These are phyloP conservation scores for Stenolophus ochropezus DNA, from an alignment of 2,888 invertebrate genomes.

Conservation along the genomic window DNA sequence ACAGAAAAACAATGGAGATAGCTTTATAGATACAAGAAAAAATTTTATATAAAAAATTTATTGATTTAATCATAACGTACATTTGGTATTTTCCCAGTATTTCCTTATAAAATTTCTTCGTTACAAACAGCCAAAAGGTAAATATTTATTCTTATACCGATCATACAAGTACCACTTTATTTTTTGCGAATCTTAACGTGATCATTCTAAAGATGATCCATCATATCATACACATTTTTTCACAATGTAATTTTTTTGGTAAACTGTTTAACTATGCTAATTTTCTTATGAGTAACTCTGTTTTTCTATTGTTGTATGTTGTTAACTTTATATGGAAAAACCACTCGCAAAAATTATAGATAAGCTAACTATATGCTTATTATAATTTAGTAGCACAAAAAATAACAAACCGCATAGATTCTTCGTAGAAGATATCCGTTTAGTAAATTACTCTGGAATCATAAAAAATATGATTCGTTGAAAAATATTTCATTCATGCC, in stretches of 20 bases:
- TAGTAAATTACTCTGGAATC: constrained; percentile 11
- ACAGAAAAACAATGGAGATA: too few species aligned
- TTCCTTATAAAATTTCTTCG: too few species aligned
- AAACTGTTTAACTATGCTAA: constrained; percentile 9
- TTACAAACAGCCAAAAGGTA: too few species aligned
- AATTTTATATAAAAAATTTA: too few species aligned
- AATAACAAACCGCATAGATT: constrained; percentile 7
- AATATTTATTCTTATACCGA: too few species aligned
- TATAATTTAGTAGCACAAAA: constrained; percentile 19
- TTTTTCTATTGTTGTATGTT: not conserved
- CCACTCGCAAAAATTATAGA: constrained; percentile 27
- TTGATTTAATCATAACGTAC: too few species aligned
- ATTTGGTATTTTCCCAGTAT: too few species aligned
- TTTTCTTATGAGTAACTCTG: constrained; percentile 1
- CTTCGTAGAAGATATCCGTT: constrained; percentile 31
- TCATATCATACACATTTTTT: not conserved
- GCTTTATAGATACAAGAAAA: too few species aligned
- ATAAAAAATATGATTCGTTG: not conserved
- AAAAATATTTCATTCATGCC: constrained; percentile 5
- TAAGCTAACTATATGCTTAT: constrained; percentile 18
- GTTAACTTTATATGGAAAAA: constrained; percentile 20
- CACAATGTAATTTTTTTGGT: not conserved
- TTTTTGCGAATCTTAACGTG: not conserved
- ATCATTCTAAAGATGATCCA: not conserved
- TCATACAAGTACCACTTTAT: not conserved